Percentiles rank a stretch among this genome's conserved stretches.
These are phyloP conservation scores for Montipora efflorescens DNA, from an alignment of 64 coral and sea anemone genomes.

Conservation along the genomic window DNA sequence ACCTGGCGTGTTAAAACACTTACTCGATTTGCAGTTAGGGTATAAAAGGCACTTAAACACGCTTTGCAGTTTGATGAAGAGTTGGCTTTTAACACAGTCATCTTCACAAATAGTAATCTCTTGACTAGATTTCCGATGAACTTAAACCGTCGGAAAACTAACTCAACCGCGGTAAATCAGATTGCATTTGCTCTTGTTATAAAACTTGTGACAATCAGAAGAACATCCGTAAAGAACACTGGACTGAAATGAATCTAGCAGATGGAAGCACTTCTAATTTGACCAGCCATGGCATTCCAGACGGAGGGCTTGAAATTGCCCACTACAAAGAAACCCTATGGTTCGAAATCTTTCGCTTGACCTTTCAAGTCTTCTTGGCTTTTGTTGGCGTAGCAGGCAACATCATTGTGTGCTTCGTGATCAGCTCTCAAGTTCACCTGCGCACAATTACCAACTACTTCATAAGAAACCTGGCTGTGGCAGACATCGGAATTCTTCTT, in stretches of 20 bases:
- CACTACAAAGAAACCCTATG: conserved; percentile 30
- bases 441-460: conserved; percentile 61
- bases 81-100: not conserved
- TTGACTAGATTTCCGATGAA: too few relatives aligned
- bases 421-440: conserved; percentile 49
- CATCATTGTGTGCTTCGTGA: conserved; percentile 62
- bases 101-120: too few relatives aligned
- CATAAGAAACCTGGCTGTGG: conserved; percentile 78
- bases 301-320: not conserved
- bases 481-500: conserved; percentile 77
- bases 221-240: too few relatives aligned
- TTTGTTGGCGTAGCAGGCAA: conserved; percentile 80
- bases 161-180: too few relatives aligned
- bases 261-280: not conserved
- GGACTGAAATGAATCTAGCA: not conserved
- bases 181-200: too few relatives aligned
- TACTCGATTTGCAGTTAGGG: not conserved
- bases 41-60: not conserved
- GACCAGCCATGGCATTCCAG: not conserved
- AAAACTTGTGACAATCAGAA: too few relatives aligned
- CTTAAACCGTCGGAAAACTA: too few relatives aligned
- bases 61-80: not conserved
- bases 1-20: not conserved
- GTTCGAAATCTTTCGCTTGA: conserved; percentile 38
- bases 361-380: conserved; percentile 53